These are phyloP conservation scores for Drosophila anomalata DNA, from an alignment of 2,888 invertebrate genomes.

Conservation along the genomic window DNA sequence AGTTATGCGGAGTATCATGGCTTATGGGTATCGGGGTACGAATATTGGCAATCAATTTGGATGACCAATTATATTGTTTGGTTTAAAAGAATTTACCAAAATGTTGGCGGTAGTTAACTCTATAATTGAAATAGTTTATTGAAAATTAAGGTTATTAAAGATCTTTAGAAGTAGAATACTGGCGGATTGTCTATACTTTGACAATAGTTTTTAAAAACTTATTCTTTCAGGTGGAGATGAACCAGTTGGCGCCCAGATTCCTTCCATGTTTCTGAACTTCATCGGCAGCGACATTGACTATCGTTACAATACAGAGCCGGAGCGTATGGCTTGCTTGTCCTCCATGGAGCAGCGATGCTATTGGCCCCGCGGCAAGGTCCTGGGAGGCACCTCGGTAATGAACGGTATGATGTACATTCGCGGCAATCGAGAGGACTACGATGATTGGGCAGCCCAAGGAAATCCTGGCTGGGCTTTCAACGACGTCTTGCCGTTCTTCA, in stretches of 20 bases:
- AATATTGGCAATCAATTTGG: background rate
- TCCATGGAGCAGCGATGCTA: conserved; percentile 88
- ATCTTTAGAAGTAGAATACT: no score
- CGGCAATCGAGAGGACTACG: conserved; percentile 93
- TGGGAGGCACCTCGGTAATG: conserved; percentile 96
- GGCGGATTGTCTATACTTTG: no score
- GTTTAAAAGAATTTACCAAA: background rate
- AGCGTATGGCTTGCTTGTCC: conserved; percentile 90
- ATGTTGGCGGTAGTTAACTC: background rate
- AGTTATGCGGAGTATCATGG: conserved; percentile 8
- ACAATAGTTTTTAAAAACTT: background rate
- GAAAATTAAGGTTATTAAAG: no score
- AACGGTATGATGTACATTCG: conserved; percentile 99
- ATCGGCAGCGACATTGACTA: conserved; percentile 94
- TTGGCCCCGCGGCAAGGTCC: conserved; percentile 94
- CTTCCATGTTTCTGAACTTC: conserved; percentile 95
- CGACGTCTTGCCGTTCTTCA: conserved; percentile 95
- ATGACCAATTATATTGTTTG: background rate
- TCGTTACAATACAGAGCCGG: conserved; percentile 94
- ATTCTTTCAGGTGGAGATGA: conserved; percentile 89
- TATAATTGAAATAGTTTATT: background rate
- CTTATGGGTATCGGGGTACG: background rate
- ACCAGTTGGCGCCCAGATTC: conserved; percentile 94
- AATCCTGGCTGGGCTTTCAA: conserved; percentile 95
- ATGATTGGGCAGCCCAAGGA: conserved; percentile 93